These are phyloP conservation scores for Pteronotus mesoamericanus DNA, from an alignment of 2,797 vertebrate species.

Conservation along the genomic window DNA sequence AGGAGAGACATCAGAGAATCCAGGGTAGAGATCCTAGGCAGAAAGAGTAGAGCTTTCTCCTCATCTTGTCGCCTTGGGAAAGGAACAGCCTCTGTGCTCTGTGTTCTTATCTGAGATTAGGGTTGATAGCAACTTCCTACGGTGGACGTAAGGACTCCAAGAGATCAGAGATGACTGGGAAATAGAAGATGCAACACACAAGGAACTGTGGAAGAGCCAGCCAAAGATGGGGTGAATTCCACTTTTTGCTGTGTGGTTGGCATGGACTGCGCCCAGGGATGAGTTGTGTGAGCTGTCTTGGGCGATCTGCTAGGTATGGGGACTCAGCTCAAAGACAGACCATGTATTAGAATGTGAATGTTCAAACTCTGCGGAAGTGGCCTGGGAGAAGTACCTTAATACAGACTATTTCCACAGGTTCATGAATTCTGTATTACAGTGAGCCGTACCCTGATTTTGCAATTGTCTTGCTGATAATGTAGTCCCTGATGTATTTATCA, in stretches of 20 bases:
- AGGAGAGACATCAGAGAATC: background rate
- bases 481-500: constrained; percentile 80
- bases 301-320: background rate
- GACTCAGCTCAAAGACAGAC: constrained; percentile 55
- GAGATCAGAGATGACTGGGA: background rate
- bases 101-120: background rate
- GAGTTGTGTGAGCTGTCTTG: background rate
- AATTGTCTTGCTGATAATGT: constrained; percentile 83
- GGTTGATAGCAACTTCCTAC: background rate
- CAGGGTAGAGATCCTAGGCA: background rate
- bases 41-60: background rate
- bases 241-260: background rate
- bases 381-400: constrained; percentile 80
- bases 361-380: constrained; percentile 76
- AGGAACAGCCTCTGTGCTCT: background rate
- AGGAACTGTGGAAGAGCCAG: background rate
- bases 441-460: constrained; percentile 79
- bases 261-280: background rate
- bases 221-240: background rate
- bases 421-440: constrained; percentile 83
- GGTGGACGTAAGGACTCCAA: background rate
- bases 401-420: constrained; percentile 77
- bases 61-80: background rate
- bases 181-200: background rate
- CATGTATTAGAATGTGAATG: constrained; percentile 77